These are phyloP conservation scores for Leptocoma aspasia DNA, from an alignment of 2,113 vertebrate species.

Conservation along the genomic window DNA sequence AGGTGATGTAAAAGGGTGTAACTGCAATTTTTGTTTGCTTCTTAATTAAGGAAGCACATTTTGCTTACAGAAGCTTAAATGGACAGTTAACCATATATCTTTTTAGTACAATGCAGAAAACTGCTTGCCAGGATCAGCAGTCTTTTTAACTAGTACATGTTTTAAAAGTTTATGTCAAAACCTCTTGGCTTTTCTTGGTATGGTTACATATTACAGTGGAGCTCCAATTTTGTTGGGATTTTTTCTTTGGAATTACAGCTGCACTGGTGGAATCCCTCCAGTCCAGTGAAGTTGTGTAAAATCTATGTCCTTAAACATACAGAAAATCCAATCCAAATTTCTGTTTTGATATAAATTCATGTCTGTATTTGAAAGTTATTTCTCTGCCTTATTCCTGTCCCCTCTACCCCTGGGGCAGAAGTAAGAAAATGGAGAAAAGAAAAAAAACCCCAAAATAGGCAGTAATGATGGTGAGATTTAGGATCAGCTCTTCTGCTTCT, in stretches of 20 bases:
- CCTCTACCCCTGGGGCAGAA: fast-evolving
- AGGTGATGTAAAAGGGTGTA: not conserved
- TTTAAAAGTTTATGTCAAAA: not conserved
- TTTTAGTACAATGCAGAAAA: not conserved
- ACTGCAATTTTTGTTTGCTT: not conserved
- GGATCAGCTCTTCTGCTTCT: not conserved
- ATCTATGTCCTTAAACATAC: not conserved
- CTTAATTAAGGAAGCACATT: not conserved
- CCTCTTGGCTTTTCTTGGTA: not conserved
- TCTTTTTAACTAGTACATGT: not conserved
- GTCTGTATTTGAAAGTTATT: not conserved
- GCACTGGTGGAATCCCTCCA: not conserved
- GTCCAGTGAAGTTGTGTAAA: not conserved
- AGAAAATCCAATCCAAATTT: not conserved
- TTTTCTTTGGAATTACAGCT: not conserved
- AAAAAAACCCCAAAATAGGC: fast-evolving
- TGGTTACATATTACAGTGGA: not conserved
- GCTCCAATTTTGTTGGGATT: not conserved
- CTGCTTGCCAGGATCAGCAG: not conserved
- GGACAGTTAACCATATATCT: not conserved
- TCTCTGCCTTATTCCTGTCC: not conserved
- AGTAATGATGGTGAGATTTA: not conserved
- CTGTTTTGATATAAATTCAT: not conserved
- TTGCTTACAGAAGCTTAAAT: not conserved
- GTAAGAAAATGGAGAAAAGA: fast-evolving